Base-by-base conservation (phyloP, 2,113 vertebrate species). In the Formicarius rufipectus region DNA sequence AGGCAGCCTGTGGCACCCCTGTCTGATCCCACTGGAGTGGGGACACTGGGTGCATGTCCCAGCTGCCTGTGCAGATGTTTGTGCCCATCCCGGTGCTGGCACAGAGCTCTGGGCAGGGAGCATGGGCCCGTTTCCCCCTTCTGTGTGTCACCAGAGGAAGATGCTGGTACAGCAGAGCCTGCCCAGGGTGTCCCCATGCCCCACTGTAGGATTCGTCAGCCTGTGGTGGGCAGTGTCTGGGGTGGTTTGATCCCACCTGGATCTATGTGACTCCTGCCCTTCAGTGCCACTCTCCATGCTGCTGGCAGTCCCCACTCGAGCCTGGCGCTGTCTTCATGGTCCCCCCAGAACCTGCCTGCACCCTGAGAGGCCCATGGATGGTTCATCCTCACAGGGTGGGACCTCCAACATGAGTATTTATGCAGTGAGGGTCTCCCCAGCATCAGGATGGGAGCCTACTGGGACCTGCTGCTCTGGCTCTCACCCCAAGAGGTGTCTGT, bases 11-110 rank as follows among this genome's bases (percentile, higher is more conserved):
- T 1, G 10, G 42, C 64, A 25, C 39, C 28, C 60, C 25, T 0
- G 0, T 44, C 28, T 4, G 9, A 12, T 40, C 81, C 59, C 49
- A 0, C 40, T 1, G 0, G 67, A n/a, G 28, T 0, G 0, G 55
- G 35, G 35, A 53, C 23, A 5, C n/a, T 10, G 73, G 44, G 9
- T 20, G 50, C 2, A 0, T 1, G 2, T 81, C 59, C 19, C 45
- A 23, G 75, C 66, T 58, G 40, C 30, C 12, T 14, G 22, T 18
- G 72, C 33, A 2, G 24, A 0, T 19, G 20, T 35, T 59, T 52
- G 42, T 72, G 47, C 52, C 52, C 4, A 2, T 20, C 14, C 44
- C 35, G 0, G 0, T 37, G 30, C 20, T 33, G 49, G 19, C 5
- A 50, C 4, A 2, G n/a, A 45, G 49, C 28, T 64, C 68, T 2